Evolutionary conservation across 2,797 vertebrate genomes (phyloP).

Genomic region (Luscinia megarhynchos): DNA sequence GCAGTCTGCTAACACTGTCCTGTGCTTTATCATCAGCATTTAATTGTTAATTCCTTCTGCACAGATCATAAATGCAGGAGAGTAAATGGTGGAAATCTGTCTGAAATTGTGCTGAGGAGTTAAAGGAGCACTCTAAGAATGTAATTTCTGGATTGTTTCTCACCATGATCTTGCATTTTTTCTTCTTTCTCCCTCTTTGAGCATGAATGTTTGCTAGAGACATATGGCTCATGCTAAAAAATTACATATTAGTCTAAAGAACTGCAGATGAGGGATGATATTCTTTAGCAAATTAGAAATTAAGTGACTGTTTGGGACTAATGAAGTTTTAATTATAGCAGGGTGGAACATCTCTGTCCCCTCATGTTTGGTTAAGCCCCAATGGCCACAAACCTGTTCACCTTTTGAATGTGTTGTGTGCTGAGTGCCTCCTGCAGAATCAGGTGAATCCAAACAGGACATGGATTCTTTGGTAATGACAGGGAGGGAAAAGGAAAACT

Average conservation of each 20-base stretch:
- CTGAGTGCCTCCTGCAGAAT: neutral
- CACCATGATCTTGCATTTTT: neutral
- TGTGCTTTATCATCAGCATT: neutral
- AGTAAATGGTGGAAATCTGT: neutral
- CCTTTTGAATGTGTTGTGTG: neutral
- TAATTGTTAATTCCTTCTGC: neutral
- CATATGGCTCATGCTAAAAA: neutral
- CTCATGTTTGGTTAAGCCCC: neutral
- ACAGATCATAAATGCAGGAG: neutral
- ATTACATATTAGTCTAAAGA: neutral
- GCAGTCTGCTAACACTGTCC: neutral
- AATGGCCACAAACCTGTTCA: neutral
- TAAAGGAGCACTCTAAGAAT: neutral
- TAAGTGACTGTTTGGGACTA: neutral
- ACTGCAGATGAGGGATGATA: neutral
- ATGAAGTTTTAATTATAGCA: constrained; percentile 22
- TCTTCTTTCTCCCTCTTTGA: neutral
- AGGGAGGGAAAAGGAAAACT: neutral
- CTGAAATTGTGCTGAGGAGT: neutral
- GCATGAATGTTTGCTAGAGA: neutral
- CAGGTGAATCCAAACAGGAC: neutral
- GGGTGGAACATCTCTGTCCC: neutral
- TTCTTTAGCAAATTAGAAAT: constrained; percentile 11
- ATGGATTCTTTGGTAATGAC: neutral
- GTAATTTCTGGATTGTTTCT: neutral